phyloP scores from a whole-genome alignment of 2,888 invertebrate genomes.

The Pocota personata region DNA sequence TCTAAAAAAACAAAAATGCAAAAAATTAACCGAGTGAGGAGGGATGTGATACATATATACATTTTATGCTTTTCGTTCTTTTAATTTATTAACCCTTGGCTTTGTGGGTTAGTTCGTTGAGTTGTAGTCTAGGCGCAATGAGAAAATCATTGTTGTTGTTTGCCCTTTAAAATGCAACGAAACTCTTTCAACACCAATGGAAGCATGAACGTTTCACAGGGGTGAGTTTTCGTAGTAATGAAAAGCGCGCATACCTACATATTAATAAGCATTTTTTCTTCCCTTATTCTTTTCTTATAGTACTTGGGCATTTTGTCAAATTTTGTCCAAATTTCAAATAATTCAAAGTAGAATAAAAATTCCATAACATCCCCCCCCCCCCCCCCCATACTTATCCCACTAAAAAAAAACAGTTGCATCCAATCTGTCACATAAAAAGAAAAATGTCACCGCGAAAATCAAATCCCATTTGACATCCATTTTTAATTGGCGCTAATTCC shows the following conservation, averaged over 20 bases:
- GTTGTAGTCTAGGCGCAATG: background rate
- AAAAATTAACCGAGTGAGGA: background rate
- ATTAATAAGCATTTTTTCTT: background rate
- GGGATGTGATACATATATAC: no score
- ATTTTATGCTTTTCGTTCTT: background rate
- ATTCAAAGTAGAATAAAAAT: background rate
- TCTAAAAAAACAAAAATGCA: background rate
- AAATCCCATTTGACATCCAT: conserved; percentile 45
- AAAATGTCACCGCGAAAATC: background rate
- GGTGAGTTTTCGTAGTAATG: background rate
- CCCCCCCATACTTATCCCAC: background rate
- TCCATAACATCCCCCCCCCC: no score
- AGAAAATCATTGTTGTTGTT: background rate
- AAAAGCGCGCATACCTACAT: conserved; percentile 11
- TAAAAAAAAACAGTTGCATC: background rate
- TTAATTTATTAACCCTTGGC: background rate
- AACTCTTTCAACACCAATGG: background rate
- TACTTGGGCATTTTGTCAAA: background rate
- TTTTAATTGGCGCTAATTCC: conserved; percentile 57
- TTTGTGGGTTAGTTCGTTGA: background rate
- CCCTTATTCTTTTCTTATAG: background rate
- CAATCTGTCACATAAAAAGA: background rate
- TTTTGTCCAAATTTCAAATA: background rate
- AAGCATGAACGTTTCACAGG: background rate
- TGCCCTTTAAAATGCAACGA: background rate